Evolutionary conservation across 2,113 vertebrate species (phyloP).

Genomic region (Physeter macrocephalus): DNA sequence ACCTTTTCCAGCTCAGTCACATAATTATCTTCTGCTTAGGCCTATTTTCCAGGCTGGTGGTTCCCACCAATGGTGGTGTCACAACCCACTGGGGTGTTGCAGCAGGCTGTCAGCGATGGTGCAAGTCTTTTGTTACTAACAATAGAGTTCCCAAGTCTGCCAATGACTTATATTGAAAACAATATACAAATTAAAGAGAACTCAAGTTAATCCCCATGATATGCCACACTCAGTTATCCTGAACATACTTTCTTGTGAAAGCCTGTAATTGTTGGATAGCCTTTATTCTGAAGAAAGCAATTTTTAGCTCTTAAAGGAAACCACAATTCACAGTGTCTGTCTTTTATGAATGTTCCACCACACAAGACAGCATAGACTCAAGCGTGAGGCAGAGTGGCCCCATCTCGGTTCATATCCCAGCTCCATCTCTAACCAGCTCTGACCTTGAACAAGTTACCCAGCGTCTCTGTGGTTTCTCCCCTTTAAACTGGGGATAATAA

Average conservation of each 20-base stretch:
- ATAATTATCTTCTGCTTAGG: neutral
- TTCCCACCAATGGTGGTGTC: neutral
- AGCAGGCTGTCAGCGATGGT: neutral
- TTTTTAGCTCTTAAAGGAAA: neutral
- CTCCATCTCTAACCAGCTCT: neutral
- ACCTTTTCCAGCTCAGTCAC: neutral
- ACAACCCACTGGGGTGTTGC: neutral
- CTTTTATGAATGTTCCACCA: neutral
- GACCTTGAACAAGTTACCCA: neutral
- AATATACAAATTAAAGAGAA: neutral
- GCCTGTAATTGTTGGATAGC: neutral
- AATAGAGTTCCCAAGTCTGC: neutral
- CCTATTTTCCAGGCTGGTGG: neutral
- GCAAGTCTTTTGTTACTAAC: slow-evolving; percentile 1
- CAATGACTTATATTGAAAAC: neutral
- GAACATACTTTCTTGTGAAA: neutral
- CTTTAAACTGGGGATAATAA: neutral
- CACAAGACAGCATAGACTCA: neutral
- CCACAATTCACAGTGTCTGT: neutral
- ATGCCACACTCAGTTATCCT: neutral
- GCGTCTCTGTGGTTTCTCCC: neutral
- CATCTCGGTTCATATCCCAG: neutral
- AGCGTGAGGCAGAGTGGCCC: neutral
- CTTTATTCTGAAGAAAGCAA: neutral
- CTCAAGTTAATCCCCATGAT: neutral